Percentiles rank a stretch among this genome's conserved stretches.
Evolutionary conservation across 2,888 invertebrate species (phyloP).

Genomic region (Platypus cylindrus): DNA sequence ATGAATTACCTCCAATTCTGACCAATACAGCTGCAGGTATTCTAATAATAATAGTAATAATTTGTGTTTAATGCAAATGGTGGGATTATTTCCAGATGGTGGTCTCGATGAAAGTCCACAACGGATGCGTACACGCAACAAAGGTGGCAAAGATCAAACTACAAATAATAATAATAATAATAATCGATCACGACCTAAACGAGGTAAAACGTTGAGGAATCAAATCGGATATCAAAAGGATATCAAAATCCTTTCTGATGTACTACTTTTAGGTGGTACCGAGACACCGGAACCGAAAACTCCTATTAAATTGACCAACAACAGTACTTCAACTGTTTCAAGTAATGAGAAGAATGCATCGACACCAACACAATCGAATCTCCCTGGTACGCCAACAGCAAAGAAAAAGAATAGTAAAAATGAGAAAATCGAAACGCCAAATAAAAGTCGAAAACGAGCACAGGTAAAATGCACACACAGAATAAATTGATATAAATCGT

Average conservation of each 20-base stretch:
- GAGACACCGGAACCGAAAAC: constrained; percentile 37
- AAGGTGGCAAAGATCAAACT: constrained; percentile 43
- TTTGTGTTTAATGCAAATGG: too few species aligned
- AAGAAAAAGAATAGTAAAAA: constrained; percentile 28
- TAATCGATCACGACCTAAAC: constrained; percentile 41
- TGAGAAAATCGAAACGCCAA: constrained; percentile 42
- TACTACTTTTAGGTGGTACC: constrained; percentile 24
- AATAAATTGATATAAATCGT: neutral
- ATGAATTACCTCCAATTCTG: constrained; percentile 51
- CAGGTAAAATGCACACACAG: constrained; percentile 21
- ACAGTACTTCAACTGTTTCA: constrained; percentile 2
- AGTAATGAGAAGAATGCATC: constrained; percentile 14
- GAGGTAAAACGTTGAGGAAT: too few species aligned
- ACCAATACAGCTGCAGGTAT: constrained; percentile 26
- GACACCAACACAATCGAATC: constrained; percentile 18
- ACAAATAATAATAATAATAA: constrained; percentile 21
- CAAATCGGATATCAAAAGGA: too few species aligned
- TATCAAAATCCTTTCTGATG: too few species aligned
- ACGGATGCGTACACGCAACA: constrained; percentile 79
- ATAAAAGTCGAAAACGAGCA: constrained; percentile 41
- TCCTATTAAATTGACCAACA: constrained; percentile 35
- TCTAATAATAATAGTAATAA: too few species aligned
- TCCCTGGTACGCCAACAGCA: constrained; percentile 14
- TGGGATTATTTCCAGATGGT: too few species aligned
- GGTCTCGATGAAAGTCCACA: constrained; percentile 74